Conservation (phyloP, 2,797 vertebrate species). For the Pristis pectinata region DNA sequence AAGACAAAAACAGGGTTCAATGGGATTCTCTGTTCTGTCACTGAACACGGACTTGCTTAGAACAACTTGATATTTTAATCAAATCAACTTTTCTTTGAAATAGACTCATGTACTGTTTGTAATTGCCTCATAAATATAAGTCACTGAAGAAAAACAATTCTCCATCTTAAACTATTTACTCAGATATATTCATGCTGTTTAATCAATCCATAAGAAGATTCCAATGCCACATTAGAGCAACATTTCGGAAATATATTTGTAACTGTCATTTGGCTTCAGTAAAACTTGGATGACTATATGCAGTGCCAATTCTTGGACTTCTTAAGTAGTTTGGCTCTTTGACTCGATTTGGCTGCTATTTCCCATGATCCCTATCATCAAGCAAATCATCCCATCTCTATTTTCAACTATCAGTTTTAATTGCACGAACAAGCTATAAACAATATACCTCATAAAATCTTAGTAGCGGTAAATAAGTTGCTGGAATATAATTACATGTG, state of each 20-base stretch:
- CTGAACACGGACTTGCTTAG: background rate
- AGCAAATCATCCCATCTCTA: background rate
- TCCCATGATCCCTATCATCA: background rate
- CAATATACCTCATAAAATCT: background rate
- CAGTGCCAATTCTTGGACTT: background rate
- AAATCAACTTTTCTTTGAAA: background rate
- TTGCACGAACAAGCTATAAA: background rate
- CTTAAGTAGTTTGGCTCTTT: background rate
- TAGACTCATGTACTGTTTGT: background rate
- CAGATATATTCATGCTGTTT: background rate
- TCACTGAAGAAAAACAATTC: background rate
- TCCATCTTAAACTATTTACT: background rate
- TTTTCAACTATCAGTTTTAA: background rate
- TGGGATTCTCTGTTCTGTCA: background rate
- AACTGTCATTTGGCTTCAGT: background rate
- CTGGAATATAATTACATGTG: background rate
- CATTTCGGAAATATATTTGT: background rate
- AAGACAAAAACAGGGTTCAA: background rate
- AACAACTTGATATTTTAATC: background rate
- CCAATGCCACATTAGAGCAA: background rate
- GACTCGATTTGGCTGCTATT: background rate
- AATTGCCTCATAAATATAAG: background rate
- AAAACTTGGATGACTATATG: background rate
- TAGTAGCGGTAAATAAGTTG: background rate
- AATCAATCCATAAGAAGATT: background rate